A percentile compares a stretch with the other conserved stretches of the same genome.
Evolutionary conservation across 2,888 invertebrate species (phyloP).

Genomic region (Nephrotoma guestfalica): DNA sequence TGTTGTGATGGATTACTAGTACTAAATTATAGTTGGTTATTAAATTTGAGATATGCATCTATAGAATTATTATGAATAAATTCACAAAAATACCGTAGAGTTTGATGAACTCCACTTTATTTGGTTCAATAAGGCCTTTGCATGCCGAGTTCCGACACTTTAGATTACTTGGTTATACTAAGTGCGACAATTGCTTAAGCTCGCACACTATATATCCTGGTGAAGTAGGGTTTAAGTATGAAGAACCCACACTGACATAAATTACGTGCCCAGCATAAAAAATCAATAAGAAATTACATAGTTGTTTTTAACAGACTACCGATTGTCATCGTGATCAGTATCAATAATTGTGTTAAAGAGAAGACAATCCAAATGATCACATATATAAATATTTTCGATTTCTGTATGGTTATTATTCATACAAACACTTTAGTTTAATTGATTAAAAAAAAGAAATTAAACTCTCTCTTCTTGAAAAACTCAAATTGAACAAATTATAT

Average conservation of each 20-base stretch:
- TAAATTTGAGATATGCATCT: too few relatives aligned
- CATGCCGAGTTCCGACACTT: too few relatives aligned
- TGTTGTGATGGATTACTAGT: too few relatives aligned
- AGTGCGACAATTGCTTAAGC: too few relatives aligned
- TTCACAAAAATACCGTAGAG: too few relatives aligned
- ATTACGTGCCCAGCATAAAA: background rate
- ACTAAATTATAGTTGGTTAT: too few relatives aligned
- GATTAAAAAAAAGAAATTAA: background rate
- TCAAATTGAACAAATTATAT: background rate
- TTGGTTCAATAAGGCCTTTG: too few relatives aligned
- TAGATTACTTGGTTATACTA: too few relatives aligned
- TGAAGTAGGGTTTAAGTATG: too few relatives aligned
- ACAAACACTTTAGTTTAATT: background rate
- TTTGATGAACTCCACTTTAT: too few relatives aligned
- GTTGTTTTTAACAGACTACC: background rate
- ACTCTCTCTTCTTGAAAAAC: background rate
- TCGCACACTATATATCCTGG: too few relatives aligned
- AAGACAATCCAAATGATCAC: background rate
- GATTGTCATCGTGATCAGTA: background rate
- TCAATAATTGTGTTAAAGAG: background rate
- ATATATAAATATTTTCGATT: background rate
- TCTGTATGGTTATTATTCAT: background rate
- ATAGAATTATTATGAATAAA: too few relatives aligned
- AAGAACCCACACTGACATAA: background rate
- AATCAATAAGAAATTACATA: background rate